These are phyloP conservation scores for Drosophila ustulata DNA, from an alignment of 2,888 invertebrate species.

Conservation along the genomic window DNA sequence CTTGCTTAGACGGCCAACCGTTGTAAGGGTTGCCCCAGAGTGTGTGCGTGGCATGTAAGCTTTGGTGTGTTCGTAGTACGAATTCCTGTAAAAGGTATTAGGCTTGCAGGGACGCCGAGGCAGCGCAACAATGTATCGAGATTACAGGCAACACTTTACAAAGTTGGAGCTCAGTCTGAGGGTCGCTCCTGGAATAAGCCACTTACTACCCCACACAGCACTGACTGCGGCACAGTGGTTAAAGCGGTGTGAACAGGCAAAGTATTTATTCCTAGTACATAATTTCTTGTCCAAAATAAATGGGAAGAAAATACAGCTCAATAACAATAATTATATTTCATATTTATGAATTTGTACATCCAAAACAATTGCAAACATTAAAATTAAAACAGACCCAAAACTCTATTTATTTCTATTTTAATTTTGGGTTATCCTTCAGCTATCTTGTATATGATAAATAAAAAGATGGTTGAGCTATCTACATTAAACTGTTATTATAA, in stretches of 20 bases:
- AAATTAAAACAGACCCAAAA: no score
- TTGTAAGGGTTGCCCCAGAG: constrained; percentile 68
- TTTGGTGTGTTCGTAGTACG: constrained; percentile 74
- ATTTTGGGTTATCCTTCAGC: no score
- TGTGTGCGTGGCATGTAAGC: constrained; percentile 65
- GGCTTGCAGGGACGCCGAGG: constrained; percentile 66
- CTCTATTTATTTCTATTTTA: no score
- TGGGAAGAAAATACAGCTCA: no score
- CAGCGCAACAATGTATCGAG: constrained; percentile 43
- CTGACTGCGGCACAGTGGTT: constrained; percentile 25
- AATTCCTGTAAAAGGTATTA: constrained; percentile 83
- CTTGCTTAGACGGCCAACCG: constrained; percentile 26
- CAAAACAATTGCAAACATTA: no score
- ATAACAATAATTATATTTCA: no score
- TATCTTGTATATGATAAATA: no score
- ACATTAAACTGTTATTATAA: no score
- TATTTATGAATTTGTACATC: no score
- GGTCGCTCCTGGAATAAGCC: constrained; percentile 13
- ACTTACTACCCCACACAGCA: constrained; percentile 3
- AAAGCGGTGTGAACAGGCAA: not conserved
- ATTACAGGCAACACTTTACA: constrained; percentile 49
- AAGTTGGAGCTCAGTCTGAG: constrained; percentile 28
- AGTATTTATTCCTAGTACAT: no score
- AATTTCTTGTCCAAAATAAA: no score
- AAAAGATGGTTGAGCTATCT: no score